These are phyloP conservation scores for Gasterosteus aculeatus DNA, from an alignment of 2,113 vertebrate genomes.

Conservation along the genomic window DNA sequence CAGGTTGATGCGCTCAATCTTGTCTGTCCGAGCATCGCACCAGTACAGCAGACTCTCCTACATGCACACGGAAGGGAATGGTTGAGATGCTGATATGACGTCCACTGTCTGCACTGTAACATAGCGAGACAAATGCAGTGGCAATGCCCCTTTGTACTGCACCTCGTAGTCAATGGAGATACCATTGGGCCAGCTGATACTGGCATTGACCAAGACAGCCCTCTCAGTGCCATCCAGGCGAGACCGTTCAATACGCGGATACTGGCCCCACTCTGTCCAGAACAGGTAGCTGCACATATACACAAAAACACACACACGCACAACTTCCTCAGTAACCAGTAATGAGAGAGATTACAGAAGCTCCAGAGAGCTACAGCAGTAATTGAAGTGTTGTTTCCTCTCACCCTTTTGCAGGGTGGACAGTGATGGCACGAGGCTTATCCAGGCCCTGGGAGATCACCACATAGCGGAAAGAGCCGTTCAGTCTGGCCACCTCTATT, in stretches of 20 bases:
- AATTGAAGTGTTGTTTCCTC: conserved; percentile 43
- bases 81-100: background rate
- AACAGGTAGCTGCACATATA: conserved; percentile 88
- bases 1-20: conserved; percentile 94
- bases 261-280: conserved; percentile 99
- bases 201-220: conserved; percentile 90
- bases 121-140: background rate
- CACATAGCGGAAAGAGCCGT: conserved; percentile 96
- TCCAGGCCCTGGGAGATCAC: conserved; percentile 97
- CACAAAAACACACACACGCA: conserved; percentile 13
- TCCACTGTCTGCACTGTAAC: background rate
- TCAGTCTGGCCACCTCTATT: conserved; percentile 95
- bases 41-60: conserved; percentile 95
- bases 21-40: conserved; percentile 96
- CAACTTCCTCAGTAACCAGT: conserved; percentile 25
- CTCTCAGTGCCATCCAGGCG: conserved; percentile 90
- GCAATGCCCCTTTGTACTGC: background rate
- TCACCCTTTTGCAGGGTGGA: conserved; percentile 95
- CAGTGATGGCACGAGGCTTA: conserved; percentile 95
- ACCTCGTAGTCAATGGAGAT: conserved; percentile 98
- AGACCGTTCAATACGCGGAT: conserved; percentile 94
- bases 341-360: conserved; percentile 13
- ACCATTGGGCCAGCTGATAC: conserved; percentile 98
- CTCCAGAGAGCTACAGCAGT: background rate
- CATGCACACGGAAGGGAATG: conserved; percentile 12